Conservation (phyloP, 64 coral and sea anemone species). For the Stylophora pistillata region DNA sequence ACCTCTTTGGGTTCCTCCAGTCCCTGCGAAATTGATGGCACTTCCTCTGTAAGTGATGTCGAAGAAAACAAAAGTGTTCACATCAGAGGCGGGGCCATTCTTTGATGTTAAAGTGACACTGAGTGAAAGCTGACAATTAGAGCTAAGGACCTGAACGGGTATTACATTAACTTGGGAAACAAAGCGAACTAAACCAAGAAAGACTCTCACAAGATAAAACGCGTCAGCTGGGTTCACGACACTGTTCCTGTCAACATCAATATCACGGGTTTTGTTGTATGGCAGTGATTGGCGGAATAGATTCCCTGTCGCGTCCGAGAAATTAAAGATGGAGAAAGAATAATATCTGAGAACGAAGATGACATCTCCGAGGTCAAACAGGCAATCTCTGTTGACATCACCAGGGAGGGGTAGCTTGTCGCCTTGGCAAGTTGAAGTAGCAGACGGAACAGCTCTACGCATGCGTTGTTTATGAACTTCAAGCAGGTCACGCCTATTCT, state of each 20-base stretch:
- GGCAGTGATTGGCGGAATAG: constrained; percentile 4
- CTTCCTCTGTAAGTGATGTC: constrained; percentile 39
- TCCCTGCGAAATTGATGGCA: constrained; percentile 21
- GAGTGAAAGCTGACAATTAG: constrained; percentile 37
- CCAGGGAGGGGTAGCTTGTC: constrained; percentile 1
- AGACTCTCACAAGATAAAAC: constrained; percentile 48
- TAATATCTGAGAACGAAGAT: constrained; percentile 53
- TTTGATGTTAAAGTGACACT: constrained; percentile 42
- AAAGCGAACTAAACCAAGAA: constrained; percentile 48
- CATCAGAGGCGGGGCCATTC: background rate
- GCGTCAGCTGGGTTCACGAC: constrained; percentile 60
- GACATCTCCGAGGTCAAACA: constrained; percentile 56
- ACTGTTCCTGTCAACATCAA: constrained; percentile 53
- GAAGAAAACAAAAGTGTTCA: constrained; percentile 43
- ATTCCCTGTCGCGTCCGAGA: constrained; percentile 7
- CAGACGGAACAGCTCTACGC: constrained; percentile 32
- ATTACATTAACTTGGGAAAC: constrained; percentile 23
- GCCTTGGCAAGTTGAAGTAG: constrained; percentile 37
- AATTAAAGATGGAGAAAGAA: constrained; percentile 36
- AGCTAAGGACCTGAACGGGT: constrained; percentile 46
- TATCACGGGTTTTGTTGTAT: constrained; percentile 20
- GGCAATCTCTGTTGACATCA: constrained; percentile 61
- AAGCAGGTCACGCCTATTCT: background rate
- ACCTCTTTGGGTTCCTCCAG: background rate
- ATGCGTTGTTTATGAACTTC: constrained; percentile 28